A percentile compares a stretch with the other conserved stretches of the same genome.
Evolutionary conservation across 2,113 vertebrate species (phyloP).

Genomic region (Pipa parva): DNA sequence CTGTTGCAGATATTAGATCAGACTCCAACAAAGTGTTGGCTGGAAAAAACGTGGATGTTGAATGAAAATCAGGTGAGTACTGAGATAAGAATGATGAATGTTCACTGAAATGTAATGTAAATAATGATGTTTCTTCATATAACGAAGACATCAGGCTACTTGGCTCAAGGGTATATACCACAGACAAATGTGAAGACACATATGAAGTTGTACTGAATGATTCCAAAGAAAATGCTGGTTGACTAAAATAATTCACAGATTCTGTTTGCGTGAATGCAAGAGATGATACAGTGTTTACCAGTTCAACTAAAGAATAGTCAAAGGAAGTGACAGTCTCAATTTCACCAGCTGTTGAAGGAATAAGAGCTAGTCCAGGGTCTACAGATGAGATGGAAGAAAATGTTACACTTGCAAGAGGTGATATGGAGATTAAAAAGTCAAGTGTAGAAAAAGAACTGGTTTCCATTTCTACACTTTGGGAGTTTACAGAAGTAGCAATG

Average conservation of each 20-base stretch:
- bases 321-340: accelerated
- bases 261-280: slow-evolving; percentile 43
- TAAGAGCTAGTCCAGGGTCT: slow-evolving; percentile 26
- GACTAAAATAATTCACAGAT: slow-evolving; percentile 36
- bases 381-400: background rate
- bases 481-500: slow-evolving; percentile 36
- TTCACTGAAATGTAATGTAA: slow-evolving; percentile 30
- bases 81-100: slow-evolving; percentile 45
- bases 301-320: background rate
- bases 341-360: accelerated
- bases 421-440: accelerated
- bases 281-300: background rate
- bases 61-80: slow-evolving; percentile 27
- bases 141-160: slow-evolving; percentile 27
- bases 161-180: slow-evolving; percentile 38
- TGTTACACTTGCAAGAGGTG: background rate
- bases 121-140: background rate
- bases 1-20: background rate
- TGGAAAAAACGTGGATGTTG: slow-evolving; percentile 14
- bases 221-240: background rate
- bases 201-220: slow-evolving; percentile 31
- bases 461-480: slow-evolving; percentile 37
- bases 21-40: slow-evolving; percentile 37
- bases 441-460: background rate
- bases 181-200: slow-evolving; percentile 45